A percentile compares a stretch with the other conserved stretches of the same genome.
Evolutionary conservation across 2,113 vertebrate species (phyloP).

Genomic region (Campylomormyrus tamandua): DNA sequence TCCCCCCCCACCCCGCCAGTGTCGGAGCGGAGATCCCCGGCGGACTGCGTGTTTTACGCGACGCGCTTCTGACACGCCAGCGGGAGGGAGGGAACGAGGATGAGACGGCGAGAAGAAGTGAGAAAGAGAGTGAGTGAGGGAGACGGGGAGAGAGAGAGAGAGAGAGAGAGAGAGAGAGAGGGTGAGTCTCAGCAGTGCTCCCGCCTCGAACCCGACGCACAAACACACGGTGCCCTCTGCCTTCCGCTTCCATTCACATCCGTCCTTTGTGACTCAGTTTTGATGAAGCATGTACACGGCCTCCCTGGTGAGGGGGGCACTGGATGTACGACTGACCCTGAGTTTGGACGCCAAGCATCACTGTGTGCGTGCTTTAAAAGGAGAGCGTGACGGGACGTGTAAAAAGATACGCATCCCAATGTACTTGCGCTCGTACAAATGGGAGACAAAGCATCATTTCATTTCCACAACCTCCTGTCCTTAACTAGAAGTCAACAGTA

Average conservation of each 20-base stretch:
- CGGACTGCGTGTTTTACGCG: conserved; percentile 52
- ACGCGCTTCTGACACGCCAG: conserved; percentile 48
- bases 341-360: background rate
- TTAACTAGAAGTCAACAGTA: background rate
- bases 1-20: background rate
- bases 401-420: background rate
- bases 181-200: conserved; percentile 33
- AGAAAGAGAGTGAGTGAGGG: conserved; percentile 1
- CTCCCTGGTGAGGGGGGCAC: background rate
- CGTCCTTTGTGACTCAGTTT: conserved; percentile 12
- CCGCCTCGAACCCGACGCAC: conserved; percentile 14
- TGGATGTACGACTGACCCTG: background rate
- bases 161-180: conserved; percentile 14
- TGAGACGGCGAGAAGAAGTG: background rate
- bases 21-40: conserved; percentile 48
- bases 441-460: background rate
- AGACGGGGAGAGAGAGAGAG: background rate
- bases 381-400: background rate
- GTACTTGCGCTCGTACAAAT: background rate
- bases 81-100: conserved; percentile 1
- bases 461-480: background rate
- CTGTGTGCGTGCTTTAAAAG: background rate
- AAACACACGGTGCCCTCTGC: background rate
- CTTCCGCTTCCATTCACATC: background rate
- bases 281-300: background rate